phyloP scores from a whole-genome alignment of 2,888 invertebrate genomes.

The Noctua pronuba region DNA sequence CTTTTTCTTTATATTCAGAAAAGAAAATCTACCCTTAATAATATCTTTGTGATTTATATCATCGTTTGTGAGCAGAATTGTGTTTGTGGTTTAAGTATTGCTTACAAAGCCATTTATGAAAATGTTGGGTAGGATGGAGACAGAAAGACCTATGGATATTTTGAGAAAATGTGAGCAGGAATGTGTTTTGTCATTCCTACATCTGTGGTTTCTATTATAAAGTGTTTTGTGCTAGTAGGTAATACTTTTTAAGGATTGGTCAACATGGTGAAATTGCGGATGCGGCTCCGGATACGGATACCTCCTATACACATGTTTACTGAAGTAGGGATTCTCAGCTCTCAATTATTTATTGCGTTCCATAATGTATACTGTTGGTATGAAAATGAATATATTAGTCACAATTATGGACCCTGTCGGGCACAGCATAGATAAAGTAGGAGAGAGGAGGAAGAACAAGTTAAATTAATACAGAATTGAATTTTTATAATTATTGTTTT shows the following conservation, averaged over 20 bases:
- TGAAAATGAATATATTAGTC: no score
- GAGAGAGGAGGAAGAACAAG: no score
- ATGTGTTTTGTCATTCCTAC: not conserved
- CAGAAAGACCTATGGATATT: not conserved
- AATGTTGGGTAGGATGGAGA: not conserved
- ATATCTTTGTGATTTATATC: conserved; percentile 47
- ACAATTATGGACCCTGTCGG: no score
- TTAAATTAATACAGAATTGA: no score
- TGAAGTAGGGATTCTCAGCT: no score
- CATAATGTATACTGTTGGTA: no score
- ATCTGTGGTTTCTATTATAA: not conserved
- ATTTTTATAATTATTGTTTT: no score
- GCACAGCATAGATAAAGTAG: no score
- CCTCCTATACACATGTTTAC: not conserved
- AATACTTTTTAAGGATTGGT: not conserved
- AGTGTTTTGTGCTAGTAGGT: not conserved
- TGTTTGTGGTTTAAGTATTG: conserved; percentile 18
- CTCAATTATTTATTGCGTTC: no score
- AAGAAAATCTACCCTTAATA: conserved; percentile 36
- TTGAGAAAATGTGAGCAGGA: not conserved
- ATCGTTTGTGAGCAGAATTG: conserved; percentile 38
- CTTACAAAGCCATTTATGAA: conserved; percentile 23
- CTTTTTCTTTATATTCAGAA: conserved; percentile 52
- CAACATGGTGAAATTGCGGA: not conserved
- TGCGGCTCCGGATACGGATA: not conserved